phyloP scores from a whole-genome alignment of 1,140 invertebrate genomes.

The Oscheius sp. region DNA sequence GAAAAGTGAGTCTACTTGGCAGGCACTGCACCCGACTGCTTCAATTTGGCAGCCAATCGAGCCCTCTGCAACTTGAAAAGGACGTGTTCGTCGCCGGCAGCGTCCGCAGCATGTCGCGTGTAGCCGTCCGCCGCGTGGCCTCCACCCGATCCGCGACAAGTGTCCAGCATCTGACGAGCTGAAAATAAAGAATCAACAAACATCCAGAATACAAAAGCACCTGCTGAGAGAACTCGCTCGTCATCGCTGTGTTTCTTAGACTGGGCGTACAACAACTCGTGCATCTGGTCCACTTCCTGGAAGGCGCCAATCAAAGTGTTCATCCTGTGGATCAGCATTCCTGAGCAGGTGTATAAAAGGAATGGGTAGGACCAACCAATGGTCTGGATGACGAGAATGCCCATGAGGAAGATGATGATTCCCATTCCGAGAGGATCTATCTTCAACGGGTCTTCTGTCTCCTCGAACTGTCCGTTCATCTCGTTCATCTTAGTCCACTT shows the following conservation, averaged over 20 bases:
- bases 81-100: constrained; percentile 29
- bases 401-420: constrained; percentile 64
- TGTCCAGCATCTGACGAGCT: constrained; percentile 56
- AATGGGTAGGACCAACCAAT: constrained; percentile 23
- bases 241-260: constrained; percentile 38
- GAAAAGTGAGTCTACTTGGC: no score
- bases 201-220: not conserved
- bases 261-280: constrained; percentile 20
- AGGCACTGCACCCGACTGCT: not conserved
- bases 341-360: constrained; percentile 32
- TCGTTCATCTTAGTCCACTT: constrained; percentile 58
- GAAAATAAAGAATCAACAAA: constrained; percentile 18
- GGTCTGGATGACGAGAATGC: constrained; percentile 63
- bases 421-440: constrained; percentile 64
- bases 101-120: constrained; percentile 27
- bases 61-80: constrained; percentile 44
- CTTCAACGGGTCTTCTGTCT: constrained; percentile 54
- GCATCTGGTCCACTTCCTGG: constrained; percentile 51
- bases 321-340: constrained; percentile 65
- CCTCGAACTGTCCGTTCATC: constrained; percentile 49
- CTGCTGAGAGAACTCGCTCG: constrained; percentile 42
- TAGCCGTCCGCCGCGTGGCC: constrained; percentile 53
- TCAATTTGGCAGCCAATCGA: constrained; percentile 13
- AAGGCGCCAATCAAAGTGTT: constrained; percentile 61
- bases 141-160: constrained; percentile 36